Percentiles rank a stretch among this genome's conserved stretches.
Evolutionary conservation across 2,888 invertebrate species (phyloP).

Genomic region (Nycteola revayana): DNA sequence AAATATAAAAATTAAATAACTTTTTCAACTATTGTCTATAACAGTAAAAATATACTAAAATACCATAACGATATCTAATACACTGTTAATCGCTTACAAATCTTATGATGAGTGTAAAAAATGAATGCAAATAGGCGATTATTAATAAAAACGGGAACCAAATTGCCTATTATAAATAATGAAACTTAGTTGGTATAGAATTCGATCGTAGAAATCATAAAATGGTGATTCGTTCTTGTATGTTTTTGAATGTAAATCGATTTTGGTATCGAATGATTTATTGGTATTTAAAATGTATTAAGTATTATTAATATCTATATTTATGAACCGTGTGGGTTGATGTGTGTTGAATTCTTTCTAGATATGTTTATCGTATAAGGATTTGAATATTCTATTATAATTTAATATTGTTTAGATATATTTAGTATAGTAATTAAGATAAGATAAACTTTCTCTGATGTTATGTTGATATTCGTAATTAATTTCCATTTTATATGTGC

Average conservation of each 20-base stretch:
- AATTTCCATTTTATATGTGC: too few relatives aligned
- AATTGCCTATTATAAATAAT: slow-evolving; percentile 24
- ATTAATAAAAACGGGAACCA: slow-evolving; percentile 23
- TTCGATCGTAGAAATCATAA: slow-evolving; percentile 17
- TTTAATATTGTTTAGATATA: too few relatives aligned
- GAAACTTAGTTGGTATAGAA: slow-evolving; percentile 10
- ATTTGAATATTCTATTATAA: slow-evolving; percentile 1
- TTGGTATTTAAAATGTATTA: slow-evolving; percentile 20
- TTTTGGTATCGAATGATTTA: slow-evolving; percentile 26
- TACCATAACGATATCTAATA: slow-evolving; percentile 14
- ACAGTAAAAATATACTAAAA: slow-evolving; percentile 21
- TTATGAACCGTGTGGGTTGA: slow-evolving; percentile 13
- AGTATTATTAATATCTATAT: slow-evolving; percentile 23
- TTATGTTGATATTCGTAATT: too few relatives aligned
- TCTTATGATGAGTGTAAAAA: slow-evolving; percentile 12
- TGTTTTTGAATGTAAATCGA: slow-evolving; percentile 26
- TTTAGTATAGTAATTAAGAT: too few relatives aligned
- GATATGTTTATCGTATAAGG: slow-evolving; percentile 17
- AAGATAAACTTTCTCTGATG: too few relatives aligned
- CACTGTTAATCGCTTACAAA: slow-evolving; percentile 25
- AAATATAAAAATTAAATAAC: too few relatives aligned
- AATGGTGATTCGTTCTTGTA: slow-evolving; percentile 17
- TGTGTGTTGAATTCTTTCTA: neutral
- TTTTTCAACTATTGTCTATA: too few relatives aligned
- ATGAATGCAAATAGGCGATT: slow-evolving; percentile 16